Base-by-base conservation (phyloP, 2,113 vertebrate species). In the Columba janthina region DNA sequence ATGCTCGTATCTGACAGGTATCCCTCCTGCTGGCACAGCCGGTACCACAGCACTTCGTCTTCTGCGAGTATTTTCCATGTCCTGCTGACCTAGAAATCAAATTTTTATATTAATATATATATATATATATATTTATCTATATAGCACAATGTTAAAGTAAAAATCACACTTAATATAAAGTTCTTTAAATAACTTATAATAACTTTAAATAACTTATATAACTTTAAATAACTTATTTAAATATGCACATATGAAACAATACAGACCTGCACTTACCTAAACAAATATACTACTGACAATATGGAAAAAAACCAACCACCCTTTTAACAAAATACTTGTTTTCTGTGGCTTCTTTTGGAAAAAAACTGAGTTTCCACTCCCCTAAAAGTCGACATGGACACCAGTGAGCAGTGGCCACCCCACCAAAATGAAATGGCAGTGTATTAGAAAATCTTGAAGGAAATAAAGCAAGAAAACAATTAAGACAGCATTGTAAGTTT, bases 11-110 rank as follows among this genome's bases (percentile, higher is more conserved):
- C 97, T 10, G 90, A 74, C 15, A 98, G 97, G 93, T 98, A 98
- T 4, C 99, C 99, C 93, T 99, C 99, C 95, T 96, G 96, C 46
- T 96, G 97, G 97, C 99, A 99, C 96, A 99, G 79, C 66, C 86
- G 90, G 97, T 98, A 99, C 99, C 99, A 99, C 94, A 99, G 94
- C 77, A 99, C 98, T 32, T 98, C 96, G 9, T 99, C 99, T 94
- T 99, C 99, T 7, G 99, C 98, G 46, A 99, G 98, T 60, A 98
- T 95, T 80, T 98, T 98, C 99, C 99, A 99, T 0, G 98, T 98
- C 96, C 97, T 98, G 98, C 99, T 99, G 96, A 99, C 99, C 99
- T 99, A 97, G 57, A 97, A 96, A 90, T 15, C 64, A 70, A 50
- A 32, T n/a, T 18, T 44, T 2, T 15, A 20, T 22, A 19, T 60